Conservation (phyloP, 2,113 vertebrate genomes). For the Motacilla tschutschensis region DNA sequence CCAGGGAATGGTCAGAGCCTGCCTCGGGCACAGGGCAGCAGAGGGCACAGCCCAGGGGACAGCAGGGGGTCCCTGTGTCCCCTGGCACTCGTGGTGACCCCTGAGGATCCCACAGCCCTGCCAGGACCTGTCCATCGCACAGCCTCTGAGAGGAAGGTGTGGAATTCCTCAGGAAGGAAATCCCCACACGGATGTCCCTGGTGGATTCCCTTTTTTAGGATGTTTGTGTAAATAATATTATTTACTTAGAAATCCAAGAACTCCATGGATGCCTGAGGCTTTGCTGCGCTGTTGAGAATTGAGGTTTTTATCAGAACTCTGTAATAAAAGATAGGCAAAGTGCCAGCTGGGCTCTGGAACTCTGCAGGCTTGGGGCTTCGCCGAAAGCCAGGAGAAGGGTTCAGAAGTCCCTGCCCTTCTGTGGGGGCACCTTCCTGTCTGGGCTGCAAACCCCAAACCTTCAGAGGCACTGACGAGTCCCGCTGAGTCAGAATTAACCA, state of each 20-base stretch:
- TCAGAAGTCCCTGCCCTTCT: accelerated
- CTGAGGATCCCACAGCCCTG: accelerated
- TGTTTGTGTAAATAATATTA: neutral
- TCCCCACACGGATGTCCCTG: neutral
- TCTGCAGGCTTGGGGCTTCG: accelerated
- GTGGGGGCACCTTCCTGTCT: accelerated
- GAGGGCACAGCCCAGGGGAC: no score
- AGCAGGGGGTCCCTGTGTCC: accelerated
- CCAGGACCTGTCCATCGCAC: neutral
- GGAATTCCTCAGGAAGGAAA: neutral
- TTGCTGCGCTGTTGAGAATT: neutral
- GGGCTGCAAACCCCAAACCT: neutral
- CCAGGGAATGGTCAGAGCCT: no score
- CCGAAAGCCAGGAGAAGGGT: neutral
- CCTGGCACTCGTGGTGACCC: accelerated
- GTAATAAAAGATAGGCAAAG: neutral
- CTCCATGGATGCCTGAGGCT: accelerated
- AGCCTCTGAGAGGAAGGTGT: accelerated
- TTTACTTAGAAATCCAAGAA: neutral
- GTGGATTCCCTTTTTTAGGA: neutral
- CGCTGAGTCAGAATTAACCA: neutral
- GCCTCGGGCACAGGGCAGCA: no score
- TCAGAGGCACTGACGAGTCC: neutral
- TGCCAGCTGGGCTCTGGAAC: neutral
- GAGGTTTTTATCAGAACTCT: neutral